Conservation (phyloP, 1,140 invertebrate genomes). For the Pogonus chalceus region DNA sequence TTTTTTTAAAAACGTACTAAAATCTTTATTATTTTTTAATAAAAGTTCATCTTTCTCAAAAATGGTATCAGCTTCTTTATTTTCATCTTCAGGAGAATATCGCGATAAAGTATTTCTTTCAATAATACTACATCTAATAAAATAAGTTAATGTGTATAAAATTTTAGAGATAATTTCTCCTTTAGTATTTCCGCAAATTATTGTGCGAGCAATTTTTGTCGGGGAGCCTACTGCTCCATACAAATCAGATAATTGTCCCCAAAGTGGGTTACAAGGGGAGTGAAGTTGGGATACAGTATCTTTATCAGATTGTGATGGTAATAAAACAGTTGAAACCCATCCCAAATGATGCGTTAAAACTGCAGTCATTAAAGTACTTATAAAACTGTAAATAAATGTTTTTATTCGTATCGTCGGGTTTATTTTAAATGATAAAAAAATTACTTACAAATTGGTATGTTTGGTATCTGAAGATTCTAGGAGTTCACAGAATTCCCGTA, state of each 20-base stretch:
- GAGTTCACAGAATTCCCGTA: constrained; percentile 49
- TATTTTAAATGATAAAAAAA: constrained; percentile 10
- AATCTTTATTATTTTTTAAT: not conserved
- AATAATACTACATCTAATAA: constrained; percentile 68
- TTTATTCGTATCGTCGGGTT: constrained; percentile 1
- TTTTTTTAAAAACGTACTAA: no score
- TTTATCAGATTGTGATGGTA: constrained; percentile 20
- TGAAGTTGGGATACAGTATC: constrained; percentile 26
- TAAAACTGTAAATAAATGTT: constrained; percentile 54
- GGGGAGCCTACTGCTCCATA: constrained; percentile 74
- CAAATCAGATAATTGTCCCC: constrained; percentile 76
- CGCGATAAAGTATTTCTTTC: constrained; percentile 26
- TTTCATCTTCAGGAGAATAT: not conserved
- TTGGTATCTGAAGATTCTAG: constrained; percentile 58
- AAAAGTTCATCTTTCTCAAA: not conserved
- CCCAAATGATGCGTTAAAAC: constrained; percentile 82
- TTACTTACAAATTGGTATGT: constrained; percentile 73
- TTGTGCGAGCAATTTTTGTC: constrained; percentile 60
- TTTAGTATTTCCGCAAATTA: constrained; percentile 65
- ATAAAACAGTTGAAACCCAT: constrained; percentile 71
- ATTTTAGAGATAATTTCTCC: constrained; percentile 53
- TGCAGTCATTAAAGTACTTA: constrained; percentile 78
- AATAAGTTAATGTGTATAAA: constrained; percentile 66
- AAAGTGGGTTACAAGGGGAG: constrained; percentile 67
- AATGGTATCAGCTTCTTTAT: constrained; percentile 6